Evolutionary conservation across 2,113 vertebrate species (phyloP), one percentile per base, ranked within the genome.

Genomic region (Galeopterus variegatus): DNA sequence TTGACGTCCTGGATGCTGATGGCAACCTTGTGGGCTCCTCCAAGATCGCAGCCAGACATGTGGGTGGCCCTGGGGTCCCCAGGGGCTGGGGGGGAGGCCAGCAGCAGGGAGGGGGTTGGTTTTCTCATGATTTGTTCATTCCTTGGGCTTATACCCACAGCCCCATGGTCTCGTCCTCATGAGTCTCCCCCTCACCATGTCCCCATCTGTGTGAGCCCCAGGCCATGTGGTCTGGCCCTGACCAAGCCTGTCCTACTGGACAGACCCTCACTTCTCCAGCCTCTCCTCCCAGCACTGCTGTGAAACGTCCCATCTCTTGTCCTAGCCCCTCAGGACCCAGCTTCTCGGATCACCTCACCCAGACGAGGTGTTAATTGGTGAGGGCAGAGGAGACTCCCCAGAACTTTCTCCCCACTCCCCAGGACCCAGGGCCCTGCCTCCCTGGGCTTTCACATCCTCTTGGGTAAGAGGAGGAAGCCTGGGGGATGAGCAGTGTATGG

Each of bases 11-110:
- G 94, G 99, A 99, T 90, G 89, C 62, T 33, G 98, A 98, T 0
- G 99, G 99, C 41, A 99, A 99, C 89, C 98, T 99, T 6, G 99
- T 99, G 5, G 99, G 99, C 48, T 99, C 99, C 0, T 99, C 99
- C 21, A 99, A 97, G 97, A 98, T 99, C 0, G 99, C 99, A 95
- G 99, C 99, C 81, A 99, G 98, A 97, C 99, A 99, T 0, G 99
- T 99, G 98, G 0, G 99, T 99, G 8, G 17, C 33, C 81, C 26
- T 4, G 0, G 48, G 67, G 48, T 50, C 31, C 18, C 8, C 0
- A 69, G n/a, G 62, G 58, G 28, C 41, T 5, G 0, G 52, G 13
- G 65, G 64, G 67, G 82, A 50, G 54, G 69, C 41, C 81, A 24
- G 86, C 45, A n/a, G 31, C 14, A 24, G 77, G 81, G 28, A 67